phyloP scores from a whole-genome alignment of 2,113 vertebrate species.

The Tupaia chinensis region DNA sequence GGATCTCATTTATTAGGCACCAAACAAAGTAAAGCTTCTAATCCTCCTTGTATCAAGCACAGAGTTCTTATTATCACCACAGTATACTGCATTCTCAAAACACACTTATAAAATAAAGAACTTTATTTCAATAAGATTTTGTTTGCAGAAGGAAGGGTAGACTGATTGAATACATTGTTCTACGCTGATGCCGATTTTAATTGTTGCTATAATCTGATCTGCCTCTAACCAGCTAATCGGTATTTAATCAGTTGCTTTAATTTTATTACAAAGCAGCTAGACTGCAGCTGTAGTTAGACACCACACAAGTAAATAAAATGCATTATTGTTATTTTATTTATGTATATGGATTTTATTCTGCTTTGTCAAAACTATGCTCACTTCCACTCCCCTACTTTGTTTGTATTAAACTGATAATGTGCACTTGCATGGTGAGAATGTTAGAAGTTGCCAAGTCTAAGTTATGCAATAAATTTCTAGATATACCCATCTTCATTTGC shows the following conservation, averaged over 20 bases:
- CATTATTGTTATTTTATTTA: slow-evolving; percentile 69
- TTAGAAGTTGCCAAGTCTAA: slow-evolving; percentile 65
- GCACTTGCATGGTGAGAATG: slow-evolving; percentile 25
- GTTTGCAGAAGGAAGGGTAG: slow-evolving; percentile 54
- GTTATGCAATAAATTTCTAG: slow-evolving; percentile 68
- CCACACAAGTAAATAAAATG: slow-evolving; percentile 66
- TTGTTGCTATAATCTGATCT: slow-evolving; percentile 74
- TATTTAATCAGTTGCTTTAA: slow-evolving; percentile 77
- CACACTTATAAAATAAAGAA: slow-evolving; percentile 25
- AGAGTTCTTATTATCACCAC: background rate
- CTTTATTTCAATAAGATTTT: slow-evolving; percentile 37
- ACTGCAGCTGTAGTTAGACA: slow-evolving; percentile 69
- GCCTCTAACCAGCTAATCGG: slow-evolving; percentile 73
- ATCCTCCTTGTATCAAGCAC: background rate
- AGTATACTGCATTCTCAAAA: background rate
- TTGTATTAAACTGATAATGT: slow-evolving; percentile 74
- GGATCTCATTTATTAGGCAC: background rate
- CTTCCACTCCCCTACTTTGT: slow-evolving; percentile 76
- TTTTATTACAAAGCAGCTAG: slow-evolving; percentile 73
- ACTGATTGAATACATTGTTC: slow-evolving; percentile 70
- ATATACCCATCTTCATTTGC: slow-evolving; percentile 58
- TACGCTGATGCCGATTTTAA: slow-evolving; percentile 77
- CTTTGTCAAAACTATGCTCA: slow-evolving; percentile 68
- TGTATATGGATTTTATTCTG: slow-evolving; percentile 67
- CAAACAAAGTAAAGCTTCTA: background rate